Evolutionary conservation across 2,888 invertebrate genomes (phyloP).

Genomic region (Phaedon cochleariae): DNA sequence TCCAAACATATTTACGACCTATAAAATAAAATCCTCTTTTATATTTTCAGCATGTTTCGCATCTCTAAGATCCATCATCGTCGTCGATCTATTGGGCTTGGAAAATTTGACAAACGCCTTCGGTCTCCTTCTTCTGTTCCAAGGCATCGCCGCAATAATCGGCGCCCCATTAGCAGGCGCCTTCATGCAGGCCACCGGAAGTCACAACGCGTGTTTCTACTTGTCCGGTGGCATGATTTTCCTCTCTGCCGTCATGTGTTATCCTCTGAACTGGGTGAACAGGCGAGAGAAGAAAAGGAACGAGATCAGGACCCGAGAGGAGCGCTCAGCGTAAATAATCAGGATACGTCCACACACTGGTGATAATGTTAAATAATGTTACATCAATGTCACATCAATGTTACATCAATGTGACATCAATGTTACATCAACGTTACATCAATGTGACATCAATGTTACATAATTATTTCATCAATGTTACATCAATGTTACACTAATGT

Average conservation of each 20-base stretch:
- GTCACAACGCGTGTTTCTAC: slow-evolving; percentile 83
- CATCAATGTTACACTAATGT: too few species aligned
- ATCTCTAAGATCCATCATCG: slow-evolving; percentile 91
- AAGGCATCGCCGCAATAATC: slow-evolving; percentile 91
- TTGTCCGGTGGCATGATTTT: slow-evolving; percentile 84
- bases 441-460: too few species aligned
- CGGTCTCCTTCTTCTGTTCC: slow-evolving; percentile 89
- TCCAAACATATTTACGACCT: too few species aligned
- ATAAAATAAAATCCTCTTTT: too few species aligned
- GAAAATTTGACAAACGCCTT: slow-evolving; percentile 94
- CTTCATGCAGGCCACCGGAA: slow-evolving; percentile 78
- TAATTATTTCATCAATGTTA: too few species aligned
- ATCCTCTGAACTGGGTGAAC: slow-evolving; percentile 81
- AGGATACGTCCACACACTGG: neutral
- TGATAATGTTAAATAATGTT: neutral
- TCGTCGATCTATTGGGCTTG: slow-evolving; percentile 93
- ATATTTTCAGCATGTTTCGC: slow-evolving; percentile 87
- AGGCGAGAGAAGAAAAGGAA: slow-evolving; percentile 74
- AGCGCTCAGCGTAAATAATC: neutral
- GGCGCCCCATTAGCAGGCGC: slow-evolving; percentile 91
- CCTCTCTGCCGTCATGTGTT: slow-evolving; percentile 86
- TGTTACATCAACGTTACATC: too few species aligned
- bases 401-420: neutral
- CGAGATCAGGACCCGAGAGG: neutral
- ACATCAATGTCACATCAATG: neutral